Evolutionary conservation across 2,888 invertebrate species (phyloP).

Genomic region (Drosophila hamatofila): DNA sequence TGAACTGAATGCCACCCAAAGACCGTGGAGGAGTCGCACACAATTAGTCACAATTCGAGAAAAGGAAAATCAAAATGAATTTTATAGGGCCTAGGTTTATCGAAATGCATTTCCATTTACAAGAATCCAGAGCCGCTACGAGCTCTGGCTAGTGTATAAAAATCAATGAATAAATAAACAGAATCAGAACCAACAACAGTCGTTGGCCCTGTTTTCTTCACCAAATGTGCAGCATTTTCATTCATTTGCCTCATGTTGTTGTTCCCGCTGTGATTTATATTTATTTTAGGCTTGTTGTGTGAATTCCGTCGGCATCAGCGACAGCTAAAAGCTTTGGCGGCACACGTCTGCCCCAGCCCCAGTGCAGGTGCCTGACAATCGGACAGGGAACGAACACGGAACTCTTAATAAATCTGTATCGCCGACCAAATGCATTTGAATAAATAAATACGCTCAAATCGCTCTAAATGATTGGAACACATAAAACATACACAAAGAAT

Average conservation of each 20-base stretch:
- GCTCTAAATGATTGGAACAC: neutral
- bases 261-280: slow-evolving; percentile 65
- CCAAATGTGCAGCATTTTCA: slow-evolving; percentile 49
- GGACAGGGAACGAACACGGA: slow-evolving; percentile 16
- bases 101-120: slow-evolving; percentile 76
- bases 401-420: slow-evolving; percentile 1
- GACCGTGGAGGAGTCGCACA: slow-evolving; percentile 45
- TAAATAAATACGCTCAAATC: neutral
- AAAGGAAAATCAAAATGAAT: slow-evolving; percentile 49
- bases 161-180: slow-evolving; percentile 78
- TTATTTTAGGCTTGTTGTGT: slow-evolving; percentile 65
- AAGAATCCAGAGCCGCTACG: slow-evolving; percentile 38
- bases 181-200: slow-evolving; percentile 16
- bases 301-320: slow-evolving; percentile 61
- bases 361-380: slow-evolving; percentile 26
- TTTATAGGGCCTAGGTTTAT: slow-evolving; percentile 56
- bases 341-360: slow-evolving; percentile 51
- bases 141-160: slow-evolving; percentile 65
- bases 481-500: neutral
- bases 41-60: slow-evolving; percentile 69
- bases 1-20: slow-evolving; percentile 64
- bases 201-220: slow-evolving; percentile 17
- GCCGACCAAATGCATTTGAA: slow-evolving; percentile 28
- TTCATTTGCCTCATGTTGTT: slow-evolving; percentile 42
- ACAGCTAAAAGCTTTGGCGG: slow-evolving; percentile 79